A percentile compares a stretch with the other conserved stretches of the same genome.
Conservation (phyloP, 2,888 invertebrate species). For the Drosophila tanythrix region DNA sequence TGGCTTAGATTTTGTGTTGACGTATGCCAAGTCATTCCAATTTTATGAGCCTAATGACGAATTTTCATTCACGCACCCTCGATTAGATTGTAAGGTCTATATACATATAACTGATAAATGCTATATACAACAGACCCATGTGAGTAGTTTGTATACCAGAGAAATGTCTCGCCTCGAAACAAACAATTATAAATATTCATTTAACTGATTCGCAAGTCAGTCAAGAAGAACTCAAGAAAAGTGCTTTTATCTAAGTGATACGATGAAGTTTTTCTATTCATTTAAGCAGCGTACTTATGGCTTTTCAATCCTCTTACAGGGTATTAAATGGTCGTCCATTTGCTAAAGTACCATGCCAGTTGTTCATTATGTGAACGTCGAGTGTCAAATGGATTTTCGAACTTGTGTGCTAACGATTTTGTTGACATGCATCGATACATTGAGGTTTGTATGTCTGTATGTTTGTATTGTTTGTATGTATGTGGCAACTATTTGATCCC, state of each 20-base stretch:
- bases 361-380: conserved; percentile 53
- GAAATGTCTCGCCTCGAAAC: not conserved
- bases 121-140: not conserved
- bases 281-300: not conserved
- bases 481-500: not conserved
- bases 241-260: not conserved
- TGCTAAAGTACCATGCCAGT: not conserved
- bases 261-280: not conserved
- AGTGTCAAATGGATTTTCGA: conserved; percentile 70
- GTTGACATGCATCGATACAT: conserved; percentile 46
- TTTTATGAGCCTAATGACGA: conserved; percentile 73
- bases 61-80: conserved; percentile 54
- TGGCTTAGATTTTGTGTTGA: conserved; percentile 22
- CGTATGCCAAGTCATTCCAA: conserved; percentile 58
- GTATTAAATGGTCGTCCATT: conserved; percentile 23
- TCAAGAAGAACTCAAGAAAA: not conserved
- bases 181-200: not conserved
- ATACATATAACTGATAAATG: not conserved
- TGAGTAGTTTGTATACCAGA: not conserved
- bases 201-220: not conserved
- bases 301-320: not conserved
- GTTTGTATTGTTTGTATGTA: not conserved
- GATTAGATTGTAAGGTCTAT: not conserved
- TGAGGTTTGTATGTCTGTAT: not conserved
- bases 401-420: conserved; percentile 59